Evolutionary conservation across 2,113 vertebrate genomes (phyloP), one percentile per base, ranked within the genome.

Genomic region (Otolemur garnettii): DNA sequence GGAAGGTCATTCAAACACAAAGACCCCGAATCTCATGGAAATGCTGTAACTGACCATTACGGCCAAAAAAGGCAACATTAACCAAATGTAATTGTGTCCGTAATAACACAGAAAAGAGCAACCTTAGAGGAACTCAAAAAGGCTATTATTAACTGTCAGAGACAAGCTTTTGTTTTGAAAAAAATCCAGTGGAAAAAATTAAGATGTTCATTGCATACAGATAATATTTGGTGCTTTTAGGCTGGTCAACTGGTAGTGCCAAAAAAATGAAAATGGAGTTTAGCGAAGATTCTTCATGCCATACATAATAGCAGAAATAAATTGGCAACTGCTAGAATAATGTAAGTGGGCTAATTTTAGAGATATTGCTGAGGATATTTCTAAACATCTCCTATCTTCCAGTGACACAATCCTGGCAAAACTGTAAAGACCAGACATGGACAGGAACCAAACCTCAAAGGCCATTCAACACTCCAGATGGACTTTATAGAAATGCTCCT

Each of bases 241-340:
- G 53, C 50, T 95, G 55, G 38, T 53, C 1, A 7, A 45, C 75
- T 42, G 22, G 9, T 66, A 72, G 59, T 50, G 5, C n/a, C 30
- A 85, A 91, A 82, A 93, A 81, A 53, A 19, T 42, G 33, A 89
- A 91, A 85, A 93, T 45, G 26, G 62, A 77, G 53, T 35, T 95
- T 85, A 86, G 45, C 33, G 93, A 89, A 91, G 75, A 38, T 38
- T 22, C 24, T 96, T 95, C 74, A 6, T 28, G 50, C 85, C 77
- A 90, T 7, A 91, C 59, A 71, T 71, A 88, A 81, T 35, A 94
- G 57, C 60, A 87, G 66, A 87, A 88, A 77, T 77, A 82, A 90
- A 42, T 21, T 38, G 59, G 53, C 90, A 88, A 74, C 28, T 59
- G 3, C 55, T 69, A 69, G 28, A 60, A 35, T 82, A 82, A 90